Base-by-base conservation (phyloP, 2,113 vertebrate genomes). In the Nannobrachium achirus region DNA sequence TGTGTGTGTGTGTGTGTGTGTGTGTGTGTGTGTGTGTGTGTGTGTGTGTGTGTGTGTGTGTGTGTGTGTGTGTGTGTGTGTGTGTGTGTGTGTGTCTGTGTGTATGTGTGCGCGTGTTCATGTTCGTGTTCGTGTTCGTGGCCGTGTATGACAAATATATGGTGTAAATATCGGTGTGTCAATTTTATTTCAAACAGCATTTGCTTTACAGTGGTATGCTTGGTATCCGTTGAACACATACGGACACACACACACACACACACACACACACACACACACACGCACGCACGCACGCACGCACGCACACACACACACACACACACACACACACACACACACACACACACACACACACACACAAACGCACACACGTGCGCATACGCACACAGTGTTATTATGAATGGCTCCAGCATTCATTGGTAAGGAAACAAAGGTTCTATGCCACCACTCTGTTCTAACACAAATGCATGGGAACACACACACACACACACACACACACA, bases 391-490 rank as follows among this genome's bases (percentile, higher is more conserved):
- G 33, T 56, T 10, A n/a, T 10, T 14, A 48, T 46, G 59, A 18
- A 62, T 62, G 59, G 20, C 16, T 46, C 1, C 42, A 25, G 20
- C 42, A 62, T n/a, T 46, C 42, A 62, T 25, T 42, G 8, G 6
- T 14, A 18, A 9, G 6, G 42, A 48, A 46, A n/a, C n/a, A n/a
- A n/a, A n/a, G n/a, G n/a, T n/a, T n/a, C n/a, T n/a, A n/a, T n/a
- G n/a, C n/a, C n/a, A n/a, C n/a, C n/a, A n/a, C n/a, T n/a, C n/a
- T n/a, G n/a, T n/a, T n/a, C n/a, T n/a, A n/a, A n/a, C n/a, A n/a
- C n/a, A n/a, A n/a, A n/a, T n/a, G n/a, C n/a, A 71, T 41, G 61
- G 48, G 68, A 65, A 64, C 61, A 61, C 40, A 60, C 55, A 62
- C 45, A 66, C 66, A 51, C 65, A 16, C 11, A 46, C 14, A 57